Base-by-base conservation (phyloP, 92 coral and sea anemone genomes). In the Epizoanthus stellaris region DNA sequence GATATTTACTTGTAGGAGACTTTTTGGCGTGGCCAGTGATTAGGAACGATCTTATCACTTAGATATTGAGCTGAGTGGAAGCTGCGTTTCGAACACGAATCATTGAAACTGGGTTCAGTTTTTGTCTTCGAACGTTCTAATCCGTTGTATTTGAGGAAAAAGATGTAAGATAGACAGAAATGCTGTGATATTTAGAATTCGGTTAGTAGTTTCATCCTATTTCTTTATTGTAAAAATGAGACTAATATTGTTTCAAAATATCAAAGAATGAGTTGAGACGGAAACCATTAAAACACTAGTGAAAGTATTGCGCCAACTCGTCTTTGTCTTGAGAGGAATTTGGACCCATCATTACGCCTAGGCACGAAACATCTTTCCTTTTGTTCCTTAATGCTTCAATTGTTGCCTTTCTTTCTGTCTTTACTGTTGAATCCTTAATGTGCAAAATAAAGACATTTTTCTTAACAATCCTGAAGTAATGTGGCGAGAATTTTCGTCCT, bases 11-110 rank as follows among this genome's bases (percentile, higher is more conserved):
- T 39, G 53, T 40, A 11, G 17, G 65, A 62, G 43, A 43, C 3
- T 49, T 76, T 76, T 34, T 76, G 81, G 81, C 83, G 83, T 79
- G 83, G 72, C 52, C 17, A 54, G 67, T 10, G 14, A 21, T 79
- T 42, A 43, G 16, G 20, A 63, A 11, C 56, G 6, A 49, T 49
- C 13, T 49, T 49, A 49, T 11, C 42, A 42, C 72, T 79, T 13
- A 4, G 83, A 79, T 79, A 79, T 79, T 79, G 83, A 20, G 60
- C 39, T 42, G 10, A 19, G 83, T 40, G 45, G n/a, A 25, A 62
- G 3, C 6, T 21, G 70, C 38, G 21, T 43, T 63, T 25, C 42
- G 5, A 79, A 25, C 83, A 63, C 83, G 83, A 79, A 43, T 40
- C 60, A 53, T 14, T 61, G 64, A 43, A 79, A 67, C 11, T 30